Base-by-base conservation (phyloP, 2,113 vertebrate species). In the Pyrgilauda ruficollis region DNA sequence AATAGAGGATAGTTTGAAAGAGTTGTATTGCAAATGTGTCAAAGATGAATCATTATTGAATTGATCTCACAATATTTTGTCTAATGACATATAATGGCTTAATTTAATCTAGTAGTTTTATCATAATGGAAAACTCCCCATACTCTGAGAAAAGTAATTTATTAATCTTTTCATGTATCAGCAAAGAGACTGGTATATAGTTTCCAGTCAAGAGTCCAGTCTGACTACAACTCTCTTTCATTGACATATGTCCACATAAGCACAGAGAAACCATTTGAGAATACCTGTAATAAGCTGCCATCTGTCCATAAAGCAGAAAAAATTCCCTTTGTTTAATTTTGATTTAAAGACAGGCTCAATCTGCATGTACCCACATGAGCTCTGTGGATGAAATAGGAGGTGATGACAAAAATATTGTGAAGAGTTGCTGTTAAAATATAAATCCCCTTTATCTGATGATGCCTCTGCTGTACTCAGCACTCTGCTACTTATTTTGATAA, bases 81-180 rank as follows among this genome's bases (percentile, higher is more conserved):
- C 55, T 97, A 97, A 95, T 84, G 66, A 53, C 66, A 3, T 87
- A 39, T 94, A 97, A 97, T 97, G 87, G 67, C 87, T 90, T 96
- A 87, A 96, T 96, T 97, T 96, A 92, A 69, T 94, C 68, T 43
- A 80, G 68, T 93, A 50, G 77, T 89, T 95, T 90, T 74, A 85
- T 93, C 74, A 72, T 75, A 95, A 91, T 19, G 6, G 91, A 95
- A 82, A 96, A 11, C 17, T 94, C 50, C 77, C 55, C 41, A 53
- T 35, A 84, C 72, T 92, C 44, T 37, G 88, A 90, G 70, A 84
- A 93, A 76, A 53, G 6, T 22, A 10, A 55, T 76, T 94, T 39
- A 58, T 69, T 95, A 93, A 76, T 93, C 24, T 94, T 89, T 89
- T 93, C 21, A 78, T 70, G 62, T 76, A 72, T 62, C 9, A 90